These are phyloP conservation scores for Lagopus leucura DNA, from an alignment of 2,113 vertebrate species.

Conservation along the genomic window DNA sequence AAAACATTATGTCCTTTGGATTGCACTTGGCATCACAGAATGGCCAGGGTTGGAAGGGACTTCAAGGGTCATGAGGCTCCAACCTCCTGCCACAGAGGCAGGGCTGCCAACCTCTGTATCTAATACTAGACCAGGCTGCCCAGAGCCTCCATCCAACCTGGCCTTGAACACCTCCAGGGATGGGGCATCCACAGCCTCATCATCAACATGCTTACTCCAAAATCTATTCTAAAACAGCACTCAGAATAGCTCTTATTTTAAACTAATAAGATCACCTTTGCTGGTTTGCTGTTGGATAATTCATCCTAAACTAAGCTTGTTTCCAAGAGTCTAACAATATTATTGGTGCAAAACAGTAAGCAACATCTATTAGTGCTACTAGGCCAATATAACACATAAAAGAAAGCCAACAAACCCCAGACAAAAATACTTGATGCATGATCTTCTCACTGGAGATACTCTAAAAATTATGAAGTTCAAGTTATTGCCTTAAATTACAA, in stretches of 20 bases:
- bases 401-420: accelerated
- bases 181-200: no score
- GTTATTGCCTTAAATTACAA: neutral
- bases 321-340: neutral
- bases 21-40: neutral
- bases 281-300: neutral
- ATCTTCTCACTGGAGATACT: neutral
- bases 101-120: no score
- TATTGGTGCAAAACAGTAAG: neutral
- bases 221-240: neutral
- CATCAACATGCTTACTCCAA: neutral
- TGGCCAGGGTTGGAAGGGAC: no score
- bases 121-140: no score
- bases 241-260: neutral
- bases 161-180: no score
- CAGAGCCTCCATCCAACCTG: no score
- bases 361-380: accelerated
- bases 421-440: neutral
- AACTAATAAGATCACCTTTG: neutral
- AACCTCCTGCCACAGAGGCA: no score
- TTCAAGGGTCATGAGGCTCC: no score
- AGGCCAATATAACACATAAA: accelerated
- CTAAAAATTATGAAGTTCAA: neutral
- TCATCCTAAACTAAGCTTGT: neutral
- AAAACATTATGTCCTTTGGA: neutral